These are phyloP conservation scores for Spodoptera littoralis DNA, from an alignment of 2,888 invertebrate species.

Conservation along the genomic window DNA sequence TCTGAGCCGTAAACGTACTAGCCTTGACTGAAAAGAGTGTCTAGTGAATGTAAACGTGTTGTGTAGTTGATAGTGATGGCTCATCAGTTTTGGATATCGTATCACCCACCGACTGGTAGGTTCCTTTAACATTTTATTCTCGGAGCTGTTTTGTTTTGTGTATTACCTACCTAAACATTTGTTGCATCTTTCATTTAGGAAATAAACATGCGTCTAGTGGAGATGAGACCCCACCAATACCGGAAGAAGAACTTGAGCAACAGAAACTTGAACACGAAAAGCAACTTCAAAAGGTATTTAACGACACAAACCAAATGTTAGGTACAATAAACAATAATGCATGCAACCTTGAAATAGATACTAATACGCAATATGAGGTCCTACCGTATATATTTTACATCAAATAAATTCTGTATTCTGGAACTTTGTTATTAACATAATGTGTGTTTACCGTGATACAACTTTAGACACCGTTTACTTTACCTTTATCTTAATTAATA, in stretches of 20 bases:
- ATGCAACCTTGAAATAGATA: constrained; percentile 10
- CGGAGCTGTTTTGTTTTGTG: constrained; percentile 26
- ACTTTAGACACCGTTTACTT: constrained; percentile 1
- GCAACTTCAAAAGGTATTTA: constrained; percentile 86
- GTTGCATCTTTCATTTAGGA: constrained; percentile 60
- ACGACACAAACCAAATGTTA: background rate
- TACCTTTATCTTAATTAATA: background rate
- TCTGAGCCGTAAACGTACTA: constrained; percentile 49
- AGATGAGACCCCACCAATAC: constrained; percentile 86
- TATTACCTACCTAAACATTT: constrained; percentile 11
- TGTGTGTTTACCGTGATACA: constrained; percentile 5
- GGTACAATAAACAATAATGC: constrained; percentile 7
- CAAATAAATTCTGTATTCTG: constrained; percentile 3
- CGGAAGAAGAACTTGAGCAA: constrained; percentile 88
- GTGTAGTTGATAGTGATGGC: constrained; percentile 90
- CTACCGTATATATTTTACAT: constrained; percentile 19
- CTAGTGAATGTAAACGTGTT: constrained; percentile 27
- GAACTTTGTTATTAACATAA: background rate
- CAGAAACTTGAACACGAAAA: constrained; percentile 90
- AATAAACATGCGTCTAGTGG: constrained; percentile 85
- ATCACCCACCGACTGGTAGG: constrained; percentile 93
- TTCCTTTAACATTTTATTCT: constrained; percentile 20
- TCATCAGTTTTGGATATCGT: constrained; percentile 96
- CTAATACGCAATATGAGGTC: background rate
- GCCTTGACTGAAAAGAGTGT: constrained; percentile 32